Base-by-base conservation (phyloP, 2,888 invertebrate species). In the Exocentrus adspersus region DNA sequence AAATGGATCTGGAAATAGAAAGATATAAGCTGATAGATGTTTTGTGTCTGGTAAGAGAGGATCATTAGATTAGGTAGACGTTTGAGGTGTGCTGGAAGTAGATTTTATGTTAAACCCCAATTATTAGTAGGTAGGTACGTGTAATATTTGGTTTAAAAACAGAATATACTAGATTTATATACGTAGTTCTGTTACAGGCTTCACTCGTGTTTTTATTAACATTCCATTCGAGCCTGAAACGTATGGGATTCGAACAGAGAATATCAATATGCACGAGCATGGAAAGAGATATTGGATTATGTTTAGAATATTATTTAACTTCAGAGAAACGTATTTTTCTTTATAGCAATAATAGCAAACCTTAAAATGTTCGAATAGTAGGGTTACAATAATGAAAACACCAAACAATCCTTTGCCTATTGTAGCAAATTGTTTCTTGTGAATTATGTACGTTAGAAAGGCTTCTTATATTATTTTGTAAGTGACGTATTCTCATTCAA, bases 151-250 rank as follows among this genome's bases (percentile, higher is more conserved):
- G 20, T 53, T 41, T 41, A 41, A 12, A 21, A 42, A 12, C 53
- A 41, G n/a, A n/a, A n/a, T 53, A 53, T 53, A 53, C 42, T 53
- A 53, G 42, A 53, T 53, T 41, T 21, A 10, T 17, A 20, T 21
- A 41, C 42, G 19, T 53, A 41, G 53, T 53, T 21, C 41, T 9
- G 53, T 21, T 42, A 53, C 20, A 53, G 41, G 53, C 20, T 53
- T 37, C 41, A 19, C 41, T 41, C 41, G 37, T 42, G 2, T 20
- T 42, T 53, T 53, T 53, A 53, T 53, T 53, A 37, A 20, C 53
- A 53, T 53, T 48, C 53, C 41, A 41, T n/a, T 12, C 41, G 21
- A 53, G 53, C 30, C 17, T 12, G 14, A 14, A 53, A 41, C 21
- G 24, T n/a, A n/a, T 53, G 24, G 20, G 19, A 5, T 53, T 41